Base-by-base conservation (phyloP, 2,113 vertebrate species). In the Phaetusa simplex region DNA sequence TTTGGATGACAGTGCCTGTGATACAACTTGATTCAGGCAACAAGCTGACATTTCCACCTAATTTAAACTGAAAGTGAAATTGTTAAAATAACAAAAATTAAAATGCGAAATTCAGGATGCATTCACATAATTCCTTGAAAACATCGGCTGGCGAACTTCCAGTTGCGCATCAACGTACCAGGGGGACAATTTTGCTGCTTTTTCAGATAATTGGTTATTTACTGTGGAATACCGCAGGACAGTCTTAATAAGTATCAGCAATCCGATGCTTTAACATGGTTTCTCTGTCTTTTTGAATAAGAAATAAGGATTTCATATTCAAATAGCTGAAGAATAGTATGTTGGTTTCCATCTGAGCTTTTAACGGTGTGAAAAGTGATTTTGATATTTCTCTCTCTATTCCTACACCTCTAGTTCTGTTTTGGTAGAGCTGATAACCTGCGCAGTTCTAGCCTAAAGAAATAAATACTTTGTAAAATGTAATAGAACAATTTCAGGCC, bases 401-500 rank as follows among this genome's bases (percentile, higher is more conserved):
- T 76, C 74, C 88, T 47, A 24, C 47, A 3, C 34, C 45, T 26
- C 36, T 13, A 53, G 49, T 47, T 30, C 32, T 22, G 4, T 79
- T 92, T 50, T 19, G 53, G 66, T 20, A 42, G n/a, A 22, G 45
- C 73, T 5, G 43, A 47, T 13, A 80, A 45, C 52, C n/a, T 5
- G 20, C 19, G 1, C 0, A 17, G 56, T 22, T 52, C 45, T 17
- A 50, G 70, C 88, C 79, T 88, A 59, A 61, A 91, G 97, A 96
- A 97, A 96, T 73, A 91, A 97, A 95, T 7, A 94, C 59, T 74
- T 73, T 47, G 65, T 81, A 91, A 93, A 84, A 95, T 0, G 67
- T 82, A 95, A 96, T 12, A 20, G 97, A 87, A 88, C 62, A 78
- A 97, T 97, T 86, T 62, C 91, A 97, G 53, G 72, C 65, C 72